These are phyloP conservation scores for Diabrotica virgifera DNA, from an alignment of 1,140 invertebrate genomes.

Conservation along the genomic window DNA sequence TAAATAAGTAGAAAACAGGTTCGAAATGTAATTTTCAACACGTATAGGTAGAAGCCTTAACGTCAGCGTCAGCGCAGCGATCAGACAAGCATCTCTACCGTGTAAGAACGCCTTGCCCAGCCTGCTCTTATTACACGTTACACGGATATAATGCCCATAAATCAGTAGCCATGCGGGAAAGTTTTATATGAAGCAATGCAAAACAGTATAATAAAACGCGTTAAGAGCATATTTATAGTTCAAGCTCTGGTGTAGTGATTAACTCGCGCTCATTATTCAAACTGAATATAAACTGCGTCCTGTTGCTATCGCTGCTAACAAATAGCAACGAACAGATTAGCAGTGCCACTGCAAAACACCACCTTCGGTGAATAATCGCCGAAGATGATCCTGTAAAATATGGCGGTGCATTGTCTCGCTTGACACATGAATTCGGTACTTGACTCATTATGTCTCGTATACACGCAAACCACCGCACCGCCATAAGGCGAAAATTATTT, in stretches of 20 bases:
- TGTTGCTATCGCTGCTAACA: conserved; percentile 31
- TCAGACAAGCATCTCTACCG: conserved; percentile 35
- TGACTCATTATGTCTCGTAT: not conserved
- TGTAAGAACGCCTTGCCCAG: conserved; percentile 32
- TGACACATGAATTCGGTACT: not conserved
- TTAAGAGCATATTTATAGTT: conserved; percentile 22
- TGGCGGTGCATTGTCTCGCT: conserved; percentile 7
- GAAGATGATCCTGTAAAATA: conserved; percentile 15
- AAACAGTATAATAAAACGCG: conserved; percentile 32
- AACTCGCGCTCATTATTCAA: conserved; percentile 43
- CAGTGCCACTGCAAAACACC: conserved; percentile 18
- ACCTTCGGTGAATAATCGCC: conserved; percentile 17
- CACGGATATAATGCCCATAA: conserved; percentile 39
- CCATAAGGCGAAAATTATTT: too few relatives aligned
- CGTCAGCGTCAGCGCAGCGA: too few relatives aligned
- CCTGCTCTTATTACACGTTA: conserved; percentile 42
- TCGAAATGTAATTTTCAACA: conserved; percentile 29
- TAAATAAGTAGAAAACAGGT: conserved; percentile 34
- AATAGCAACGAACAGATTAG: conserved; percentile 17
- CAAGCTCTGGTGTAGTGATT: conserved; percentile 41
- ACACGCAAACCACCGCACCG: conserved; percentile 1
- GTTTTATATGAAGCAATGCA: conserved; percentile 43
- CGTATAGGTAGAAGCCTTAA: conserved; percentile 20
- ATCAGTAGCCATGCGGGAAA: conserved; percentile 43
- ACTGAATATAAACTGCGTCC: conserved; percentile 35